A percentile compares a stretch with the other conserved stretches of the same genome.
phyloP scores from a whole-genome alignment of 2,888 invertebrate genomes.

The Epinotia bilunana region DNA sequence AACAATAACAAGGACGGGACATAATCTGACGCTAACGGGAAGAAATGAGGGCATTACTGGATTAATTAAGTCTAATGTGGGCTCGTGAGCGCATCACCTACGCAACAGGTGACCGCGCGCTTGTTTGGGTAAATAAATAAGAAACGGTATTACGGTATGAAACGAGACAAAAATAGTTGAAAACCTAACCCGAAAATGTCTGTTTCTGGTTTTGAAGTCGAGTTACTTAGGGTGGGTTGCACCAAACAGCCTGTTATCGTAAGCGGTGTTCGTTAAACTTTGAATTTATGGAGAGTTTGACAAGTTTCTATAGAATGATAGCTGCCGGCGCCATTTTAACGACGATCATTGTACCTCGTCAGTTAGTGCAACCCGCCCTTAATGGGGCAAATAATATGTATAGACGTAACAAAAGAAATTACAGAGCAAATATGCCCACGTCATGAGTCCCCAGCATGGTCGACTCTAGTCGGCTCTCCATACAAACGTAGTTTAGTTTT shows the following conservation, averaged over 20 bases:
- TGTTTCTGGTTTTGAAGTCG: not conserved
- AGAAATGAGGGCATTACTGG: slow-evolving; percentile 33
- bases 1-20: slow-evolving; percentile 1
- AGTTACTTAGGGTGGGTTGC: not conserved
- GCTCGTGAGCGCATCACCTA: slow-evolving; percentile 15
- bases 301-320: too few relatives aligned
- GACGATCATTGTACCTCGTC: too few relatives aligned
- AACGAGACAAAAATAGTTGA: not conserved
- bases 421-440: not conserved
- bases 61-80: slow-evolving; percentile 37
- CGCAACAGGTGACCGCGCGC: slow-evolving; percentile 28
- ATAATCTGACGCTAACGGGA: not conserved
- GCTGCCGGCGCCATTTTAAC: too few relatives aligned
- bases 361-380: not conserved
- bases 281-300: too few relatives aligned
- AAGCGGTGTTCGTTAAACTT: too few relatives aligned
- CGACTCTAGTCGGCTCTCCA: too few relatives aligned
- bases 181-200: not conserved
- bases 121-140: slow-evolving; percentile 16
- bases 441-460: not conserved
- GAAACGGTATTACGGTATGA: slow-evolving; percentile 11
- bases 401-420: not conserved
- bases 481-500: too few relatives aligned
- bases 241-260: too few relatives aligned
- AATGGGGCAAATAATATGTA: too few relatives aligned